Evolutionary conservation across 2,888 invertebrate genomes (phyloP).

Genomic region (Cheilosia pagana): DNA sequence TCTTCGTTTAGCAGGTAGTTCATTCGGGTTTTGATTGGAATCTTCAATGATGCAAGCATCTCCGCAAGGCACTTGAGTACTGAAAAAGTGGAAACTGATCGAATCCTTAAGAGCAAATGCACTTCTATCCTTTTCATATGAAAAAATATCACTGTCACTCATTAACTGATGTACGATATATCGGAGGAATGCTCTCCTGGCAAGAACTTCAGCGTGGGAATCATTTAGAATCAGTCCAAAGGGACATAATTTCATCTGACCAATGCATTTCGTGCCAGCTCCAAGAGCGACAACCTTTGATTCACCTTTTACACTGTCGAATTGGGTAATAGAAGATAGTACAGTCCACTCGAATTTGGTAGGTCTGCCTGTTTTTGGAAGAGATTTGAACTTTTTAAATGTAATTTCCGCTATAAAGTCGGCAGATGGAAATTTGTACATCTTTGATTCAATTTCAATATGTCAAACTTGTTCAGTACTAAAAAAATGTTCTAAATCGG

Average conservation of each 20-base stretch:
- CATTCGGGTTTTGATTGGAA: conserved; percentile 30
- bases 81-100: conserved; percentile 91
- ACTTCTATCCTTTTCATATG: conserved; percentile 77
- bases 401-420: conserved; percentile 86
- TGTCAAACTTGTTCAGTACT: neutral
- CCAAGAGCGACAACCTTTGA: conserved; percentile 90
- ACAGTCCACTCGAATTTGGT: conserved; percentile 91
- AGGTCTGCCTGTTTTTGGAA: conserved; percentile 93
- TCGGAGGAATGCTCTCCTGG: conserved; percentile 91
- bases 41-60: conserved; percentile 93
- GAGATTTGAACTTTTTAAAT: conserved; percentile 85
- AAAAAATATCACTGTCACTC: conserved; percentile 80
- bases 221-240: conserved; percentile 92
- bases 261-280: conserved; percentile 96
- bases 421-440: conserved; percentile 60
- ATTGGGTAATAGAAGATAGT: conserved; percentile 88
- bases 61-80: conserved; percentile 95
- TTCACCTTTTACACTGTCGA: conserved; percentile 81
- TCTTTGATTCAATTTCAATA: neutral
- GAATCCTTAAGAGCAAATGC: conserved; percentile 85
- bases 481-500: conserved; percentile 17
- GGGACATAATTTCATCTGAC: conserved; percentile 87
- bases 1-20: conserved; percentile 73
- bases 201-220: conserved; percentile 95
- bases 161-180: conserved; percentile 89